Percentiles rank a stretch among this genome's conserved stretches.
phyloP scores from a whole-genome alignment of 2,797 vertebrate species.

The Ctenochaetus hawaiiensis region DNA sequence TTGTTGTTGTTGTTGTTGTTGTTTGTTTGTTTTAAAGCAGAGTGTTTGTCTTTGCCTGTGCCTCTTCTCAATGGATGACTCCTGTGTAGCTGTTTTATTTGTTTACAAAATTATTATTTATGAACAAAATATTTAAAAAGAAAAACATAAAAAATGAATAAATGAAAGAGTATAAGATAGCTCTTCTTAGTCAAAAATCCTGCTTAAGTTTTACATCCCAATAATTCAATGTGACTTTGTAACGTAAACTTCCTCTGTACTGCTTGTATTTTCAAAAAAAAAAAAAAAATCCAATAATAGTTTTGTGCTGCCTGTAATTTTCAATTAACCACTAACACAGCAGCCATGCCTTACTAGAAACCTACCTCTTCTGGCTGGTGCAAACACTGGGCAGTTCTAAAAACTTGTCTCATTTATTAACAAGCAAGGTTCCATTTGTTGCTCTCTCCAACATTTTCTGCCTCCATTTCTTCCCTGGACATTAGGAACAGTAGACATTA shows the following conservation, averaged over 20 bases:
- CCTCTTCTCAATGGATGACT: too few relatives aligned
- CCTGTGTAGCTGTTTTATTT: too few relatives aligned
- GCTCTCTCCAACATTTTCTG: not conserved
- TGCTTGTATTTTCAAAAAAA: constrained; percentile 5
- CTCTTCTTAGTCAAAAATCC: not conserved
- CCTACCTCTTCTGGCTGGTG: constrained; percentile 16
- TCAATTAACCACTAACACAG: constrained; percentile 22
- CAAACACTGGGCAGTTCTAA: constrained; percentile 37
- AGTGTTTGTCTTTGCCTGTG: too few relatives aligned
- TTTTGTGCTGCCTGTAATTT: not conserved
- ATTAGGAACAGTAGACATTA: not conserved
- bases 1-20: too few relatives aligned
- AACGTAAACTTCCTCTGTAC: constrained; percentile 1
- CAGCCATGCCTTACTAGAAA: constrained; percentile 17
- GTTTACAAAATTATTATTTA: too few relatives aligned
- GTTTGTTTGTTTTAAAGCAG: too few relatives aligned
- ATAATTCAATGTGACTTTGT: constrained; percentile 9
- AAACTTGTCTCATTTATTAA: constrained; percentile 41
- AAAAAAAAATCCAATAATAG: constrained; percentile 12
- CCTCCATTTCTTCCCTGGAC: not conserved
- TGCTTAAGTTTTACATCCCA: not conserved
- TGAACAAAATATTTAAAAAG: too few relatives aligned
- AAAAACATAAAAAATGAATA: not conserved
- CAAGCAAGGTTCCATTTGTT: constrained; percentile 6
- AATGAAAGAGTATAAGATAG: not conserved